These are phyloP conservation scores for Vanessa tameamea DNA, from an alignment of 1,140 invertebrate genomes.

Conservation along the genomic window DNA sequence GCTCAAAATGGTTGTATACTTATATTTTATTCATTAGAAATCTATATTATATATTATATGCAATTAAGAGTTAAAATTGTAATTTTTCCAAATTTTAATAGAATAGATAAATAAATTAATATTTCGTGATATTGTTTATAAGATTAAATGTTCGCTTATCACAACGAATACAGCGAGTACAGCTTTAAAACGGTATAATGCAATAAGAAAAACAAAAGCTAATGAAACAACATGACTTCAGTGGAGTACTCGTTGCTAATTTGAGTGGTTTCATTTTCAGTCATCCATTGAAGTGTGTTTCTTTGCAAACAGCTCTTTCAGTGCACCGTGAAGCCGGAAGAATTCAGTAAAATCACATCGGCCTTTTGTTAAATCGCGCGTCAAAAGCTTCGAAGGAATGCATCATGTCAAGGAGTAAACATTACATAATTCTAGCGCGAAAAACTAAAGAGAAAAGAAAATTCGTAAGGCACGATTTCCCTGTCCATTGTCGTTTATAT, in stretches of 20 bases:
- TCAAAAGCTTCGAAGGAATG: constrained; percentile 25
- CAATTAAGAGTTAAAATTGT: too few relatives aligned
- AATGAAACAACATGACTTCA: constrained; percentile 15
- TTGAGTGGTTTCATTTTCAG: constrained; percentile 26
- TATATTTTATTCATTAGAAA: too few relatives aligned
- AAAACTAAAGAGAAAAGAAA: constrained; percentile 65
- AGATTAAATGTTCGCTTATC: not conserved
- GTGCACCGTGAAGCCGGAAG: constrained; percentile 28
- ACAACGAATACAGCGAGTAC: too few relatives aligned
- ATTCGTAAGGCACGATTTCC: constrained; percentile 71
- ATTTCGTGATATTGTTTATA: not conserved
- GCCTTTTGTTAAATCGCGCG: constrained; percentile 44
- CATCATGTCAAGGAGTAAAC: constrained; percentile 23
- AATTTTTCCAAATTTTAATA: too few relatives aligned
- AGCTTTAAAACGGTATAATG: not conserved
- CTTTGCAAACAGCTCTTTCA: constrained; percentile 19
- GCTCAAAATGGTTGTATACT: too few relatives aligned
- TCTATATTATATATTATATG: too few relatives aligned
- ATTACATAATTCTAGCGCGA: constrained; percentile 50
- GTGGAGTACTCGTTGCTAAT: constrained; percentile 18
- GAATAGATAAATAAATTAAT: too few relatives aligned
- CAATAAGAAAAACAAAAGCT: not conserved
- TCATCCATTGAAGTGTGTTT: constrained; percentile 13
- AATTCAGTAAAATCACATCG: constrained; percentile 36
- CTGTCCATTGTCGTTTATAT: constrained; percentile 74